Conservation (phyloP, 2,797 vertebrate genomes). For the Sebastes reedi region DNA sequence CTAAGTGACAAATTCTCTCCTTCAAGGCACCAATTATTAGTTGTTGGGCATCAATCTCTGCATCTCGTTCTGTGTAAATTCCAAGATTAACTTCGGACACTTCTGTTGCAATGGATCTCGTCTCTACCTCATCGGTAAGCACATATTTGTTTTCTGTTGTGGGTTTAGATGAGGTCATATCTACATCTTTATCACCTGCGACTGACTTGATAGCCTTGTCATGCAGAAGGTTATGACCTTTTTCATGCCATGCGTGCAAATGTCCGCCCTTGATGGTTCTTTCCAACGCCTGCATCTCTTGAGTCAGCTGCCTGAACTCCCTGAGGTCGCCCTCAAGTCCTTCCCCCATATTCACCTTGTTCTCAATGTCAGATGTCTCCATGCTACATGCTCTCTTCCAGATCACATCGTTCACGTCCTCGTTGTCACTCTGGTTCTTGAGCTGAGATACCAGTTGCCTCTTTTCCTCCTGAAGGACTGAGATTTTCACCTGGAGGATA, state of each 20-base stretch:
- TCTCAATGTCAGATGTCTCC: slow-evolving; percentile 75
- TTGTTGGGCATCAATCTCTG: slow-evolving; percentile 90
- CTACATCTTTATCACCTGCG: slow-evolving; percentile 76
- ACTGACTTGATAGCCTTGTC: slow-evolving; percentile 74
- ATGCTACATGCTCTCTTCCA: slow-evolving; percentile 83
- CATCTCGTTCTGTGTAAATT: slow-evolving; percentile 82
- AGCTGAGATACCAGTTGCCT: slow-evolving; percentile 88
- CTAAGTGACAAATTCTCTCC: slow-evolving; percentile 88
- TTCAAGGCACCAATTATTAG: slow-evolving; percentile 88
- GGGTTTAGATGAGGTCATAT: slow-evolving; percentile 52
- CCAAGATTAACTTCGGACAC: slow-evolving; percentile 89
- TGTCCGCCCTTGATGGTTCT: slow-evolving; percentile 86
- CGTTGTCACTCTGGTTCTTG: slow-evolving; percentile 79
- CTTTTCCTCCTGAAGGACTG: slow-evolving; percentile 95
- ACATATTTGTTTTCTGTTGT: slow-evolving; percentile 72
- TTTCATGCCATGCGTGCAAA: slow-evolving; percentile 64
- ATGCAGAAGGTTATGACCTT: slow-evolving; percentile 37
- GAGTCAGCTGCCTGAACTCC: slow-evolving; percentile 87
- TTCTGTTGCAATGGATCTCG: slow-evolving; percentile 78
- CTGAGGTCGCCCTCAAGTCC: slow-evolving; percentile 78
- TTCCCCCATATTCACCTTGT: slow-evolving; percentile 45
- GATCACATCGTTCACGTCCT: slow-evolving; percentile 66
- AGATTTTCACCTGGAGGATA: slow-evolving; percentile 95
- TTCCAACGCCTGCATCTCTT: slow-evolving; percentile 90
- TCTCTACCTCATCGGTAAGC: slow-evolving; percentile 74